Evolutionary conservation across 2,888 invertebrate species (phyloP).

Genomic region (Melanchra persicariae): DNA sequence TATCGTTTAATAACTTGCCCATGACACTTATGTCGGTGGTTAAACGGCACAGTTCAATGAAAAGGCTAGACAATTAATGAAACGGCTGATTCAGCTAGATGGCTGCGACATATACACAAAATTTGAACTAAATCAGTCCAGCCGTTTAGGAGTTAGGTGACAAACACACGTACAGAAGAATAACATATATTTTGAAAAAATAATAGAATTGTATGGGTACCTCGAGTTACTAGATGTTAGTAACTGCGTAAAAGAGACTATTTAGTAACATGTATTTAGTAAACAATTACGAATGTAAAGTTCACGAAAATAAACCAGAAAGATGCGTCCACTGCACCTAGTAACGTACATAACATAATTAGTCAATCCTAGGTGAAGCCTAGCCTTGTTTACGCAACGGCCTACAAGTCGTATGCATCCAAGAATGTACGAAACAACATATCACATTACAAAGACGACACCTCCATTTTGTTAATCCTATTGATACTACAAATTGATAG

Average conservation of each 20-base stretch:
- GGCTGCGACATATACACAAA: no score
- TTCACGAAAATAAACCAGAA: constrained; percentile 5
- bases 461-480: constrained; percentile 30
- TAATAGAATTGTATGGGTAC: background rate
- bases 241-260: background rate
- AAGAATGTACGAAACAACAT: constrained; percentile 36
- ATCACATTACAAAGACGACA: constrained; percentile 41
- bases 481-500: constrained; percentile 14
- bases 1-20: no score
- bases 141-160: no score
- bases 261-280: no score
- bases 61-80: no score
- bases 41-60: no score
- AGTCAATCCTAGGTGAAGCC: constrained; percentile 29
- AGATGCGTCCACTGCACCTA: background rate
- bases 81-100: no score
- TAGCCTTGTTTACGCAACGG: constrained; percentile 36
- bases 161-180: no score
- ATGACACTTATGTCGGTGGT: no score
- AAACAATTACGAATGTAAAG: background rate
- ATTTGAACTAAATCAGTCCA: no score
- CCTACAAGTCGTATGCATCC: constrained; percentile 20
- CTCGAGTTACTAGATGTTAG: background rate
- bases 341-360: constrained; percentile 30
- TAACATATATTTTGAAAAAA: no score